phyloP scores from a whole-genome alignment of 2,888 invertebrate genomes.

The Eupithecia subfuscata region DNA sequence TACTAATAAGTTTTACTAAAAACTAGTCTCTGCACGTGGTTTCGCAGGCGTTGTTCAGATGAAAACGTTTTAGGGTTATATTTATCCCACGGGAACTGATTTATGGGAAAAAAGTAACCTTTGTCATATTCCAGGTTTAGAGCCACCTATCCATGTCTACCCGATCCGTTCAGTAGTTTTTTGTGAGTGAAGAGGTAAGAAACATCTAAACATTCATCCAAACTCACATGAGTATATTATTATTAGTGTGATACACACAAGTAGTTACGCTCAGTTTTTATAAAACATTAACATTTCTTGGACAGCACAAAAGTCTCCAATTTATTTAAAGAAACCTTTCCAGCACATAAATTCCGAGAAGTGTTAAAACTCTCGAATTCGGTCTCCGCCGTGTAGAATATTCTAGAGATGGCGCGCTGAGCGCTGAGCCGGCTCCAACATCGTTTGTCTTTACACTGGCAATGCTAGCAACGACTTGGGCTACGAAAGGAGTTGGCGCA shows the following conservation, averaged over 20 bases:
- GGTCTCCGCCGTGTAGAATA: not conserved
- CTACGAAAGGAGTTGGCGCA: conserved; percentile 3
- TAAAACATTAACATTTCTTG: not conserved
- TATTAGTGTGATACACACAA: not conserved
- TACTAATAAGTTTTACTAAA: no score
- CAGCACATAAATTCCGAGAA: not conserved
- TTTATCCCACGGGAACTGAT: no score
- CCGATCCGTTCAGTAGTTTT: no score
- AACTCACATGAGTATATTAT: not conserved
- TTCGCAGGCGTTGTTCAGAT: no score
- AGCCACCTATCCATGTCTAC: no score
- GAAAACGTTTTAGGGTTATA: no score
- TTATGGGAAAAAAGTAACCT: not conserved
- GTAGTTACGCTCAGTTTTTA: not conserved
- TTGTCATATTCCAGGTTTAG: not conserved
- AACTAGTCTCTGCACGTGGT: no score
- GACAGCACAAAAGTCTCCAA: not conserved
- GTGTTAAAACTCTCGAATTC: not conserved
- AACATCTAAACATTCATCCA: no score
- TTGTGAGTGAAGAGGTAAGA: no score
- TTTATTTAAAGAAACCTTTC: not conserved
- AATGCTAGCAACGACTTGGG: conserved; percentile 11
- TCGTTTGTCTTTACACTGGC: conserved; percentile 38
- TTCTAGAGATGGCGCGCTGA: conserved; percentile 4
- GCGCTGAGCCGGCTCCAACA: conserved; percentile 25